phyloP scores from a whole-genome alignment of 2,113 vertebrate species.

The Dendropsophus ebraccatus region DNA sequence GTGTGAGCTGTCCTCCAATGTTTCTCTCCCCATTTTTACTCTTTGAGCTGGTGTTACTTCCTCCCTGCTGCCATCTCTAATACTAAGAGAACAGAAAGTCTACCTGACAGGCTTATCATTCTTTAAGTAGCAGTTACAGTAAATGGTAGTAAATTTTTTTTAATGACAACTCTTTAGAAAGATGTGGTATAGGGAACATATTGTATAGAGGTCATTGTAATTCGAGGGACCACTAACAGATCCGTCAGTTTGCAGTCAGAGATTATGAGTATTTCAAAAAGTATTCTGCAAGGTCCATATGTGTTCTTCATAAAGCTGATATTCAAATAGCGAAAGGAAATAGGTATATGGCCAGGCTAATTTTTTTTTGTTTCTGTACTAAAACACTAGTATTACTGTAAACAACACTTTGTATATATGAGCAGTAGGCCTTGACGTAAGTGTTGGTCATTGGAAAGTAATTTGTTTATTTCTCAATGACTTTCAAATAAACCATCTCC shows the following conservation, averaged over 20 bases:
- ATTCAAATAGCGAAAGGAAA: background rate
- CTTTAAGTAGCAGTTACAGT: too few relatives aligned
- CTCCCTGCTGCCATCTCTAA: too few relatives aligned
- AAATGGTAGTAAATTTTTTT: too few relatives aligned
- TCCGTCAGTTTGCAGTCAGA: background rate
- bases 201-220: too few relatives aligned
- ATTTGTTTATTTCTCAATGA: background rate
- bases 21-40: too few relatives aligned
- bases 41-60: too few relatives aligned
- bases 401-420: background rate
- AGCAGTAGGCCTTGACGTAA: background rate
- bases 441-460: background rate
- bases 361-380: background rate
- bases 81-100: too few relatives aligned
- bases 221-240: too few relatives aligned
- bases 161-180: too few relatives aligned
- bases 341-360: background rate
- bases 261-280: conserved; percentile 6
- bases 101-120: too few relatives aligned
- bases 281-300: background rate
- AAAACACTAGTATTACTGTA: background rate
- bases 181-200: too few relatives aligned
- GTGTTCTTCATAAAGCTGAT: background rate
- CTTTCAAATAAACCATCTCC: background rate
- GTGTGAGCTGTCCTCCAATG: too few relatives aligned